Percentiles rank a stretch among this genome's conserved stretches.
phyloP scores from a whole-genome alignment of 2,888 invertebrate genomes.

The Plagiodera versicolora region DNA sequence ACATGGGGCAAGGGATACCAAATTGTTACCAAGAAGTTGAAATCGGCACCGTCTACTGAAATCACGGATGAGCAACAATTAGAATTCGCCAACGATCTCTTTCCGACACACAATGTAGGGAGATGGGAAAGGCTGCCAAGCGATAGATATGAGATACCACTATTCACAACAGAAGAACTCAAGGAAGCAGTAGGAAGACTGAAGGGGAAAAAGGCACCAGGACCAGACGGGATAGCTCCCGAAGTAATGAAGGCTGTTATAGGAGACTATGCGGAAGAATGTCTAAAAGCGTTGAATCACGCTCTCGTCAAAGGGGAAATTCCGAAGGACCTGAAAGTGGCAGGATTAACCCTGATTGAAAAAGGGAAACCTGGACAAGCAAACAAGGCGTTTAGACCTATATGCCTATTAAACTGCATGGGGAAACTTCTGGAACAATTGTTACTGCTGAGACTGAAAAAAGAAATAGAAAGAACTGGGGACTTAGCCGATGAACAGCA shows the following conservation, averaged over 20 bases:
- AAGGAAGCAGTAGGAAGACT: conserved; percentile 17
- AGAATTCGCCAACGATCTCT: conserved; percentile 6
- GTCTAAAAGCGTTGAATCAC: neutral
- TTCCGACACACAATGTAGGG: conserved; percentile 7
- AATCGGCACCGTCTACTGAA: neutral
- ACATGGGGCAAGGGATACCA: conserved; percentile 19
- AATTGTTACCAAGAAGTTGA: conserved; percentile 12
- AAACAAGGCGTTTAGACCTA: conserved; percentile 9
- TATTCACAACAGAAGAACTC: conserved; percentile 22
- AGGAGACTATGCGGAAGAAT: neutral
- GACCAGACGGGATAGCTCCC: conserved; percentile 14
- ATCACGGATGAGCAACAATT: conserved; percentile 5
- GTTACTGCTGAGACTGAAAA: neutral
- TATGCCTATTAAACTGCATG: conserved; percentile 9
- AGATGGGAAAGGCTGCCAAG: conserved; percentile 13
- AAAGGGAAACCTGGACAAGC: neutral
- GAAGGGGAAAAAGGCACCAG: conserved; percentile 29
- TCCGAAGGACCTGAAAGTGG: conserved; percentile 4
- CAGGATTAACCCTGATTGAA: conserved; percentile 8
- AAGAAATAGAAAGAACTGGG: neutral
- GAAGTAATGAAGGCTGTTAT: conserved; percentile 10
- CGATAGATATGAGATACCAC: neutral
- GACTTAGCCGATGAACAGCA: neutral
- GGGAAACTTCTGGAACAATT: conserved; percentile 11
- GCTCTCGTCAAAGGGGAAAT: neutral